phyloP scores from a whole-genome alignment of 2,113 vertebrate species.

The Sardina pilchardus region DNA sequence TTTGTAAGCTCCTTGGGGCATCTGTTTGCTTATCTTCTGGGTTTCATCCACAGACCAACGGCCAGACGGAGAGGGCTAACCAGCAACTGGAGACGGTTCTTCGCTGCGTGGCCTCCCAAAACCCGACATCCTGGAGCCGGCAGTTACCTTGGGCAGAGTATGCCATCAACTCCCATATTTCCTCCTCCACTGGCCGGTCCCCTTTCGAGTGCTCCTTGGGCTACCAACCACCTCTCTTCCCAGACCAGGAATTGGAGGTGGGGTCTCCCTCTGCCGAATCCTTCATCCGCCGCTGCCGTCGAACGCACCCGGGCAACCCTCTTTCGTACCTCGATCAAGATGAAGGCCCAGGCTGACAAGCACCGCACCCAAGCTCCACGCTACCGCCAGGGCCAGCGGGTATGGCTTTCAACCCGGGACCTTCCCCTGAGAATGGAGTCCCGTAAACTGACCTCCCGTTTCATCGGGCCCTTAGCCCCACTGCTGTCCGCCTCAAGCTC shows the following conservation, averaged over 20 bases:
- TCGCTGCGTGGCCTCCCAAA: no score
- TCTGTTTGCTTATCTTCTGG: no score
- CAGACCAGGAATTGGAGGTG: background rate
- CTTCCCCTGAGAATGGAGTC: no score
- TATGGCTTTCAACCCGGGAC: no score
- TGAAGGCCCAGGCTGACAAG: background rate
- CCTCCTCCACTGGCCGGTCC: no score
- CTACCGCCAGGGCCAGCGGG: background rate
- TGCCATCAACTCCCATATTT: no score
- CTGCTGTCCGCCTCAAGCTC: conserved; percentile 7
- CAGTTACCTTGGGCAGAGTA: no score
- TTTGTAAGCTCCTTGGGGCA: no score
- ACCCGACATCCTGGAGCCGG: no score
- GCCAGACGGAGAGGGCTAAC: background rate
- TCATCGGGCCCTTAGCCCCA: background rate
- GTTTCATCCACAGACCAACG: no score
- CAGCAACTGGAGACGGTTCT: background rate
- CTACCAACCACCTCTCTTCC: background rate
- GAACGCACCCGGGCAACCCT: background rate
- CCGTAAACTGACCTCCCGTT: no score
- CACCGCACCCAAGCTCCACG: background rate
- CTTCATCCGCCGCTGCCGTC: background rate
- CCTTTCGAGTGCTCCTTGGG: no score
- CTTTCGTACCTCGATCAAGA: background rate
- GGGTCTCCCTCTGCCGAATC: background rate